Conservation (phyloP, 1,140 invertebrate genomes). For the Psilanteris sp. region DNA sequence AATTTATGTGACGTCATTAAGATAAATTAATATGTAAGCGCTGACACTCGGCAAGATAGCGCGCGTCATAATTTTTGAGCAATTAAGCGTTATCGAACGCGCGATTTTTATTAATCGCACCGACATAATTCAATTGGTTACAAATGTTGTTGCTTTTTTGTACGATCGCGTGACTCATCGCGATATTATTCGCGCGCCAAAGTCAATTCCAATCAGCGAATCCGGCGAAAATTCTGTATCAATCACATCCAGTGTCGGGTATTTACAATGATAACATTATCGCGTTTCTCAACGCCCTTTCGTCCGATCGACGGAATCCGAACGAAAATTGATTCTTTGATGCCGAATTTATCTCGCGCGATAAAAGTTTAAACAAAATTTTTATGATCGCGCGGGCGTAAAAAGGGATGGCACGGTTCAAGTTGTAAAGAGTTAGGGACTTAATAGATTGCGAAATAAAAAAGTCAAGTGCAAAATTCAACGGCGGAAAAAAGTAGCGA, state of each 20-base stretch:
- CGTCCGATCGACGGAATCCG: no score
- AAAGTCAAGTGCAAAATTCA: constrained; percentile 43
- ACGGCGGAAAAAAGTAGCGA: neutral
- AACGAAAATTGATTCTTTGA: constrained; percentile 54
- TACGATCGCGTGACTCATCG: no score
- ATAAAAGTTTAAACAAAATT: constrained; percentile 51
- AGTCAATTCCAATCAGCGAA: no score
- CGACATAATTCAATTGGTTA: no score
- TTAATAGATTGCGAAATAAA: constrained; percentile 45
- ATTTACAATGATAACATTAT: no score
- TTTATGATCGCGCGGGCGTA: constrained; percentile 44
- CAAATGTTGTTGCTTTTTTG: no score
- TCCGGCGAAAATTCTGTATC: no score
- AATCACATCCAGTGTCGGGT: no score
- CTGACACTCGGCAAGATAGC: neutral
- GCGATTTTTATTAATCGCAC: no score
- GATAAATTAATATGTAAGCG: constrained; percentile 6
- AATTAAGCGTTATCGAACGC: no score
- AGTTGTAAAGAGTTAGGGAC: constrained; percentile 45
- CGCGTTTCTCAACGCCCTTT: no score
- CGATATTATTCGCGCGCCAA: no score
- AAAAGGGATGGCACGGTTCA: constrained; percentile 43
- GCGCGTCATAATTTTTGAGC: neutral
- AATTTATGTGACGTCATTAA: constrained; percentile 18
- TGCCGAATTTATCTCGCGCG: constrained; percentile 45